Conservation (phyloP, 35 echinoderm and acorn worm genomes). For the Chiridota heheva region DNA sequence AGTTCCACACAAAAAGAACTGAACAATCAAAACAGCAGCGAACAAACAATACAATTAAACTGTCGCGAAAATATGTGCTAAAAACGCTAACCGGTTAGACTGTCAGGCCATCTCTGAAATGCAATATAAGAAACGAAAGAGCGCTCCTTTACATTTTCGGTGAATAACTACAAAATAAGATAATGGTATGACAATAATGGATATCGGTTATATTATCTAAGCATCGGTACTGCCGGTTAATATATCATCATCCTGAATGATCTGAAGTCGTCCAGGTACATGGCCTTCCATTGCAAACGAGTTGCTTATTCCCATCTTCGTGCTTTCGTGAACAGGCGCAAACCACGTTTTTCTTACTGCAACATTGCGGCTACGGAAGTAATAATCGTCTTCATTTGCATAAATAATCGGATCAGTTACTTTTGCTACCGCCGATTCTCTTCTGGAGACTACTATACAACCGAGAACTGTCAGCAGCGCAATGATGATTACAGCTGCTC, state of each 20-base stretch:
- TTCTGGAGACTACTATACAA: not conserved
- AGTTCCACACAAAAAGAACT: too few species aligned
- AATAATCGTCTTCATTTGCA: conserved; percentile 2
- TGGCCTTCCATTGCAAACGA: conserved; percentile 9
- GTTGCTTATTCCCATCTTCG: not conserved
- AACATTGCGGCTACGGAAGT: conserved; percentile 15
- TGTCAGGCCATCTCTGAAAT: too few species aligned
- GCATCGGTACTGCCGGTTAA: not conserved
- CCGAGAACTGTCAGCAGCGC: not conserved
- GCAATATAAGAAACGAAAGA: too few species aligned
- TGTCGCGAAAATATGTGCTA: too few species aligned
- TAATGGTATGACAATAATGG: too few species aligned
- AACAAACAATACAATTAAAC: too few species aligned
- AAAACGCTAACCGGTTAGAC: too few species aligned
- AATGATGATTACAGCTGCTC: not conserved
- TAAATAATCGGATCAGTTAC: not conserved
- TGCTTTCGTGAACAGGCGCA: conserved; percentile 8
- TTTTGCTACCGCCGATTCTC: not conserved
- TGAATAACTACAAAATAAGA: too few species aligned
- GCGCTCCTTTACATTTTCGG: too few species aligned
- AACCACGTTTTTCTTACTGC: conserved; percentile 30
- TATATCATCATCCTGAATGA: not conserved
- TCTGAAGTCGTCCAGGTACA: too few species aligned
- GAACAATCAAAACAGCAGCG: too few species aligned
- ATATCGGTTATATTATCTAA: too few species aligned